Evolutionary conservation across 2,797 vertebrate genomes (phyloP), one percentile per base, ranked within the genome.

Genomic region (Brachymystax lenok): DNA sequence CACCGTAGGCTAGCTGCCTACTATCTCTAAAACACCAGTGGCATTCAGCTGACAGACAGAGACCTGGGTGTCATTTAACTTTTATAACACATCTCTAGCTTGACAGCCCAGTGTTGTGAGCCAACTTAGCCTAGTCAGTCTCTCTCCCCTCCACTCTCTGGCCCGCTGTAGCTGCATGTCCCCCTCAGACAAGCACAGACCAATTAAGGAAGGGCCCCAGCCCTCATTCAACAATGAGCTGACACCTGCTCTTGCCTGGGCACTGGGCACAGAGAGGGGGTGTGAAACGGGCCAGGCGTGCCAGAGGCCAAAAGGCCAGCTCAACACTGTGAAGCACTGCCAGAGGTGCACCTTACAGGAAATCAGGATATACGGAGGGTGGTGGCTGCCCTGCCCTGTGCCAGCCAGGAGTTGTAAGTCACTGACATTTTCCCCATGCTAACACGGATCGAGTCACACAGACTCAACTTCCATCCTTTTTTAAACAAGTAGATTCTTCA

Each of bases 251-350:
- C 69, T 6, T 40, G 33, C 35, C 72, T 40, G 70, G 33, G 27
- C 33, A 12, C 33, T 13, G 33, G 50, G 33, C 51, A 78, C 40
- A 74, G 28, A 69, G 61, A 69, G 67, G 13, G 50, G 35, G 71
- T 13, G 52, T 82, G 79, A 89, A 87, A 85, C 51, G 59, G 74
- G 73, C 71, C 77, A 19, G 61, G 79, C 79, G 79, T 80, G 86
- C 87, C 90, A 90, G 83, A 87, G 80, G 80, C 76, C 80, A 79
- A 87, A 79, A 90, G 87, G 84, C 82, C 82, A 74, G 86, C 84
- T 75, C 79, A 83, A 84, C 86, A 77, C 63, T 59, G 76, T 74
- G 74, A 83, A 83, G 75, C 63, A 33, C 80, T 79, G 85, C 83
- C 87, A 87, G 77, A 87, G 81, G 74, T 81, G 79, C 84, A 76